These are phyloP conservation scores for Telmatherina bonti DNA, from an alignment of 2,797 vertebrate species.

Conservation along the genomic window DNA sequence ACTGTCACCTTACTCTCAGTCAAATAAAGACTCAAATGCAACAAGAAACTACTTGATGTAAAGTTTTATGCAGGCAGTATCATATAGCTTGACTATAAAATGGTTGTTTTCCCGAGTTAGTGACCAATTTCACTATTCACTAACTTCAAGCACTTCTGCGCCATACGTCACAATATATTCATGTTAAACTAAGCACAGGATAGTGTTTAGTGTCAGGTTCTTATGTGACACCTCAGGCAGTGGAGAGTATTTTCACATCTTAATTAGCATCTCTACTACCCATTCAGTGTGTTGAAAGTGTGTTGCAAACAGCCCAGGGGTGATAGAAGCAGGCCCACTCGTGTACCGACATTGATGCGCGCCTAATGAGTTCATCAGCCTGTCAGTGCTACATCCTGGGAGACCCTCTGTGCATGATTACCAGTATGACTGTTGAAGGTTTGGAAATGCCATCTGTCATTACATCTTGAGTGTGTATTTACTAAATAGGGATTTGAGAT, in stretches of 20 bases:
- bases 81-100: neutral
- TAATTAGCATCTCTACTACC: slow-evolving; percentile 60
- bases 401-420: slow-evolving; percentile 61
- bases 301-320: slow-evolving; percentile 66
- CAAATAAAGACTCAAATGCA: neutral
- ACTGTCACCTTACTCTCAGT: neutral
- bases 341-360: slow-evolving; percentile 59
- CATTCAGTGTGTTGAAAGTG: slow-evolving; percentile 24
- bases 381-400: slow-evolving; percentile 69
- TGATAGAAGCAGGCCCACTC: slow-evolving; percentile 52
- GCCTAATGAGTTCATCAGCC: slow-evolving; percentile 78
- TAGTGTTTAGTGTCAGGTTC: slow-evolving; percentile 30
- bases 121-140: slow-evolving; percentile 4
- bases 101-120: neutral
- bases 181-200: slow-evolving; percentile 23
- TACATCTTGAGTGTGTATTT: slow-evolving; percentile 57
- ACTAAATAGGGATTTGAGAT: slow-evolving; percentile 39
- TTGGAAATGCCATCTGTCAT: slow-evolving; percentile 75
- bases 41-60: neutral
- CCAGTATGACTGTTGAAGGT: slow-evolving; percentile 53
- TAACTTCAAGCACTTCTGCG: slow-evolving; percentile 22
- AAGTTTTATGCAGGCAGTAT: neutral
- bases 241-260: slow-evolving; percentile 47
- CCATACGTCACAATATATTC: slow-evolving; percentile 24
- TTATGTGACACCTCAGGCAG: slow-evolving; percentile 39